A percentile compares a stretch with the other conserved stretches of the same genome.
These are phyloP conservation scores for Bilobella aurantiaca DNA, from an alignment of 1,140 invertebrate genomes.

Conservation along the genomic window DNA sequence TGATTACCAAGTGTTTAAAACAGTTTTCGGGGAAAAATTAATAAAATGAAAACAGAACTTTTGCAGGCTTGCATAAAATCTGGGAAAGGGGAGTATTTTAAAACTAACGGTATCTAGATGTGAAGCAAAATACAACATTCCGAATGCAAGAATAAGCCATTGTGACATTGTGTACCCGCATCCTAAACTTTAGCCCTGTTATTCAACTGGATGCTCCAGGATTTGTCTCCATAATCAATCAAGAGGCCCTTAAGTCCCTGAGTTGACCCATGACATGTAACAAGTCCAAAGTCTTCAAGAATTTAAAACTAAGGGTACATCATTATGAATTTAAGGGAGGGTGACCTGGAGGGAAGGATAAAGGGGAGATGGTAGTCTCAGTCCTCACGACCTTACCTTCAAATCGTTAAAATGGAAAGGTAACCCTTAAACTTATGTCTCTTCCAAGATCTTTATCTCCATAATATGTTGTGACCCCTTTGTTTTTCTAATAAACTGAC, in stretches of 20 bases:
- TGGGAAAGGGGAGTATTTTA: no score
- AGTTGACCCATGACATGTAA: constrained; percentile 2
- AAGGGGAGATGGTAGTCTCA: neutral
- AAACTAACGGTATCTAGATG: no score
- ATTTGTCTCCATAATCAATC: constrained; percentile 7
- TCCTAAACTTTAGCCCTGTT: neutral
- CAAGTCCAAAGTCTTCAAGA: neutral
- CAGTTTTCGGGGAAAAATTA: no score
- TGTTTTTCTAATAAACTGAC: constrained; percentile 4
- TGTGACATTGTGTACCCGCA: no score
- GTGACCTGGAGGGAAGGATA: neutral
- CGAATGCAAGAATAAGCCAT: no score
- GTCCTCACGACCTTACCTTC: neutral
- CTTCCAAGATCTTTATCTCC: neutral
- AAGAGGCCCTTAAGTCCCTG: neutral
- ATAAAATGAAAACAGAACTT: no score
- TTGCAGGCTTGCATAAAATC: no score
- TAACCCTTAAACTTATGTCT: constrained; percentile 5
- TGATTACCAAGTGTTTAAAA: no score
- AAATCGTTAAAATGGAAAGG: constrained; percentile 4
- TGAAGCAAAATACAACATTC: no score
- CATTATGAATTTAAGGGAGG: neutral
- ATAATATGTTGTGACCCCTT: neutral
- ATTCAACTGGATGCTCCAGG: neutral
- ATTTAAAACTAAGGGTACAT: neutral